These are phyloP conservation scores for Strongylocentrotus purpuratus DNA, from an alignment of 35 echinoderm and acorn worm genomes.

Conservation along the genomic window DNA sequence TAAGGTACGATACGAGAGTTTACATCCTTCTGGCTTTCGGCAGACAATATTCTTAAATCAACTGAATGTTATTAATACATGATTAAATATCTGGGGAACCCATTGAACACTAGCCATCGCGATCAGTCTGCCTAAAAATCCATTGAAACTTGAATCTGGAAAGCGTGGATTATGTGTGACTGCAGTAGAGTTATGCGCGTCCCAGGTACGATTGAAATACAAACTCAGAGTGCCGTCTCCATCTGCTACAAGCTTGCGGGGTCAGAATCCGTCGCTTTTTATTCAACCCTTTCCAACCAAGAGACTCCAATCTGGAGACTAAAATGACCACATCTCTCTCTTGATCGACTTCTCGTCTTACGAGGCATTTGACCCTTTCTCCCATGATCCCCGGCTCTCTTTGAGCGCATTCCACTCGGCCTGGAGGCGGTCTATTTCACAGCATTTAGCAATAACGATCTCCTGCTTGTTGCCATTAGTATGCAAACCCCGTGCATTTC, in stretches of 20 bases:
- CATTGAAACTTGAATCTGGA: not conserved
- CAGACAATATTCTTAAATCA: too few relatives aligned
- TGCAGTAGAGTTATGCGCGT: not conserved
- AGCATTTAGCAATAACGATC: slow-evolving; percentile 17
- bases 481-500: not conserved
- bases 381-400: not conserved
- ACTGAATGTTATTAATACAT: too few relatives aligned
- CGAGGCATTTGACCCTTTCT: not conserved
- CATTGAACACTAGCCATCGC: not conserved
- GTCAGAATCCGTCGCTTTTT: not conserved
- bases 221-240: not conserved
- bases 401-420: not conserved
- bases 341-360: not conserved
- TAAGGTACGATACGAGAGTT: not conserved
- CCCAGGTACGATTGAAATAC: not conserved
- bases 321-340: slow-evolving; percentile 4
- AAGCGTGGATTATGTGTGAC: not conserved
- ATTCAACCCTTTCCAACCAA: not conserved
- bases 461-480: not conserved
- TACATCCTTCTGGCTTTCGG: not conserved
- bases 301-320: not conserved
- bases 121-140: not conserved
- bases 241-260: not conserved
- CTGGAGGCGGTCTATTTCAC: not conserved
- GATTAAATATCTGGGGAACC: not conserved